Base-by-base conservation (phyloP, 2,113 vertebrate genomes). In the Apteryx mantelli region DNA sequence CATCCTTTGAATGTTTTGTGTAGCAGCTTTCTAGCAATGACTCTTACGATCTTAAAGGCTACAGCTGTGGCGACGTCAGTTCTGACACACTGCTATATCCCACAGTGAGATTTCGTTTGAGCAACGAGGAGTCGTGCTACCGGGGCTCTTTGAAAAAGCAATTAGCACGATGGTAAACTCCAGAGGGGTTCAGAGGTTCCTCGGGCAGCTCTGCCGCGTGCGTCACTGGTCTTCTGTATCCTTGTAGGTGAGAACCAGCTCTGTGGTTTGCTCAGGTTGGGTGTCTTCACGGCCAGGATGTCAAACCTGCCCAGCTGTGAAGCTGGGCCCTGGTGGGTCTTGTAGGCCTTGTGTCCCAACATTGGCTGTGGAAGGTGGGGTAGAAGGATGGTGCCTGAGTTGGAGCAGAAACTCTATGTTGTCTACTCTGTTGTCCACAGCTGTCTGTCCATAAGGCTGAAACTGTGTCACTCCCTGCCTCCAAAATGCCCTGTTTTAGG, bases 401-500 rank as follows among this genome's bases (percentile, higher is more conserved):
- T 69, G 63, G 87, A 91, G 84, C 34, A 75, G 60, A 84, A 17
- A 32, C 76, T 55, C 3, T 2, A 0, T 53, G 7, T 84, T 73
- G 15, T 64, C 46, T 50, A 56, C 55, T 75, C 64, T 0, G 26
- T 50, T 88, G 22, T 75, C 44, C 80, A 16, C 69, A 48, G 50
- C 50, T 63, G 58, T 91, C 55, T 64, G 60, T 92, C 56, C 61
- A 25, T 28, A 25, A 2, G 80, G 44, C 86, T 80, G 42, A 63
- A 77, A 24, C 12, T 20, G 26, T 30, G 7, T 32, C 50, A 6
- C 8, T 64, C 32, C 34, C 64, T 78, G 56, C 73, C 61, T 63
- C 83, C 78, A 26, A 0, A 0, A 32, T 20, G 5, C 6, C 1
- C 34, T 91, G 69, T 3, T 53, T 16, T n/a, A 65, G 66, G 1